Percentiles rank a stretch among this genome's conserved stretches.
Conservation (phyloP, 1,140 invertebrate species). For the Eumaeus atala region DNA sequence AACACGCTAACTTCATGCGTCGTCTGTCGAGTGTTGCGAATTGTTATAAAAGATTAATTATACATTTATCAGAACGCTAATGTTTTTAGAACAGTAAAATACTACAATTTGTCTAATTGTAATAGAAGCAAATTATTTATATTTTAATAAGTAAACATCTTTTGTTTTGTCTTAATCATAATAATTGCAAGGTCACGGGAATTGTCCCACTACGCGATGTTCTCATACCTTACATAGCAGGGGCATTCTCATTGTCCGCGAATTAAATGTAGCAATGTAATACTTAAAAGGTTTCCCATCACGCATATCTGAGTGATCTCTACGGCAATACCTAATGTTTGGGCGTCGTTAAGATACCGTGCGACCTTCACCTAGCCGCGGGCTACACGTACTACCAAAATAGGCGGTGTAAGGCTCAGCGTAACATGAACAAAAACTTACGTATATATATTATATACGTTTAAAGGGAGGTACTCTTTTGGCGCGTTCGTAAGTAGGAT, state of each 20-base stretch:
- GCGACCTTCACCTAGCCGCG: conserved; percentile 13
- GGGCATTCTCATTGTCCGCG: too few species aligned
- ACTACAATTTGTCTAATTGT: not conserved
- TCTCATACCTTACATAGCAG: too few species aligned
- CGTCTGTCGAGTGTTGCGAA: too few species aligned
- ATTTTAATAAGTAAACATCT: conserved; percentile 4
- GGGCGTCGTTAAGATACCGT: too few species aligned
- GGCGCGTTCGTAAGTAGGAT: too few species aligned
- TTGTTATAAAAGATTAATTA: too few species aligned
- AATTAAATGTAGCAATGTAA: not conserved
- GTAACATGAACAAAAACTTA: not conserved
- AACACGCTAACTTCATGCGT: too few species aligned
- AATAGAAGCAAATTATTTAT: not conserved
- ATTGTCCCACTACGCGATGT: not conserved
- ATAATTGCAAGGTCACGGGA: conserved; percentile 6
- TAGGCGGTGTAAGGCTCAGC: not conserved
- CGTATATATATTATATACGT: too few species aligned
- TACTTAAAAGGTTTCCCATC: conserved; percentile 6
- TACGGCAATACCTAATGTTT: conserved; percentile 3
- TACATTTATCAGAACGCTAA: too few species aligned
- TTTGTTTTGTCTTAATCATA: not conserved
- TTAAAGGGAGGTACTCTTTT: too few species aligned
- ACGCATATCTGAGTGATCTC: conserved; percentile 9
- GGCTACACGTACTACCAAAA: not conserved
- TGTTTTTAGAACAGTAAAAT: too few species aligned